A percentile compares a stretch with the other conserved stretches of the same genome.
phyloP scores from a whole-genome alignment of 2,888 invertebrate species.

The Synergus gifuensis region DNA sequence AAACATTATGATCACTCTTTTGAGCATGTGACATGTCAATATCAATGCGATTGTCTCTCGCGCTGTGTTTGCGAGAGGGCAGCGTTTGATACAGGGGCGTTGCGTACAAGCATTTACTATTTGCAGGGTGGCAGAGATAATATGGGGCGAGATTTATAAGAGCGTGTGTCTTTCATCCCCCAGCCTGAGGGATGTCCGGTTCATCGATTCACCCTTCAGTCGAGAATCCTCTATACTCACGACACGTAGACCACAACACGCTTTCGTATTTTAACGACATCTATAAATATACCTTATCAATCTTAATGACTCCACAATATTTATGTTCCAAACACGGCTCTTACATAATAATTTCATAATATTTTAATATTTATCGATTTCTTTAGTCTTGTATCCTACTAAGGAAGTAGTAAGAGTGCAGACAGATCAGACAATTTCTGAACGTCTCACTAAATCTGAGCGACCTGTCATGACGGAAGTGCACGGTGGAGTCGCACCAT shows the following conservation, averaged over 20 bases:
- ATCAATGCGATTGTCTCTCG: conserved; percentile 22
- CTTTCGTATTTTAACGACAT: conserved; percentile 43
- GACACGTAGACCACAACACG: conserved; percentile 46
- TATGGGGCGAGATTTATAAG: conserved; percentile 70
- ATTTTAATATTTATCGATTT: background rate
- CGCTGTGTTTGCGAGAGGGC: conserved; percentile 30
- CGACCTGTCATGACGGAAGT: conserved; percentile 47
- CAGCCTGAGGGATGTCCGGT: conserved; percentile 60
- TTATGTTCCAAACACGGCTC: background rate
- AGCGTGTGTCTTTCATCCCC: conserved; percentile 62
- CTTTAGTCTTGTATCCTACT: background rate
- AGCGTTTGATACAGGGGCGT: conserved; percentile 59
- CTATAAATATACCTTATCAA: conserved; percentile 49
- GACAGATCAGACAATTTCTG: background rate
- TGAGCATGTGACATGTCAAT: conserved; percentile 31
- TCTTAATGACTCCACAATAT: conserved; percentile 29
- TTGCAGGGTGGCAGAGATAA: conserved; percentile 70
- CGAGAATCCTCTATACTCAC: conserved; percentile 44
- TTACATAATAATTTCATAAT: background rate
- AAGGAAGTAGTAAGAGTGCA: background rate
- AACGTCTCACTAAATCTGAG: background rate
- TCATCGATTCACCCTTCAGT: conserved; percentile 58
- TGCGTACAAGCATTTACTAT: conserved; percentile 71
- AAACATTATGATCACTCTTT: conserved; percentile 20
- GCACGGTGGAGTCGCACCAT: conserved; percentile 51